Evolutionary conservation across 2,113 vertebrate species (phyloP).

Genomic region (Ovis aries): DNA sequence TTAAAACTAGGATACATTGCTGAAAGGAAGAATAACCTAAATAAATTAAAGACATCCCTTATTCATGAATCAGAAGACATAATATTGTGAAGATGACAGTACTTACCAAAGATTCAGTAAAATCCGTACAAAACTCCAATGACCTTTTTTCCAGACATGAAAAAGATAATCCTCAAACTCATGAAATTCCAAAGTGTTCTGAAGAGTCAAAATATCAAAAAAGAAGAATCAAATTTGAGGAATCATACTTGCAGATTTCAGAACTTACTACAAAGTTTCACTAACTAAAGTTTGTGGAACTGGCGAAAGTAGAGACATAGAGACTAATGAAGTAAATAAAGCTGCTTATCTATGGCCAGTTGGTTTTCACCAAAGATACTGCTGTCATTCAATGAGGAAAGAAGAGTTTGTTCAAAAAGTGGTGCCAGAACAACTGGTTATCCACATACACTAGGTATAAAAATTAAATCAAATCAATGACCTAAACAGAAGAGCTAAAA

Average conservation of each 20-base stretch:
- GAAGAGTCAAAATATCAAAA: not conserved
- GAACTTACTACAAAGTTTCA: not conserved
- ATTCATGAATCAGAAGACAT: not conserved
- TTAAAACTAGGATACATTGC: not conserved
- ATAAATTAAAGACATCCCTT: not conserved
- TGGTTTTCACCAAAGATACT: not conserved
- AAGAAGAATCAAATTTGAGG: not conserved
- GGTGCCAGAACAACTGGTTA: not conserved
- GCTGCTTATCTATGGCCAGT: not conserved
- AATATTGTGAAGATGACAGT: not conserved
- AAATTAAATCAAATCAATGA: not conserved
- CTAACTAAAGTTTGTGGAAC: not conserved
- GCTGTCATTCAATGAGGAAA: not conserved
- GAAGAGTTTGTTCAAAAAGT: not conserved
- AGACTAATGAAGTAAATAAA: not conserved
- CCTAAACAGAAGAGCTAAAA: not conserved
- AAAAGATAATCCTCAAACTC: not conserved
- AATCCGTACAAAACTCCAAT: not conserved
- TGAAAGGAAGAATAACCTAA: not conserved
- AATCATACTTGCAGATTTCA: not conserved
- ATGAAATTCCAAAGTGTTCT: not conserved
- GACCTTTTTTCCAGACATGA: not conserved
- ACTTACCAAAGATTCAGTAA: not conserved
- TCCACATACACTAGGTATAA: not conserved
- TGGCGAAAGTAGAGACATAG: not conserved